Evolutionary conservation across 2,113 vertebrate species (phyloP).

Genomic region (Hyla sarda): DNA sequence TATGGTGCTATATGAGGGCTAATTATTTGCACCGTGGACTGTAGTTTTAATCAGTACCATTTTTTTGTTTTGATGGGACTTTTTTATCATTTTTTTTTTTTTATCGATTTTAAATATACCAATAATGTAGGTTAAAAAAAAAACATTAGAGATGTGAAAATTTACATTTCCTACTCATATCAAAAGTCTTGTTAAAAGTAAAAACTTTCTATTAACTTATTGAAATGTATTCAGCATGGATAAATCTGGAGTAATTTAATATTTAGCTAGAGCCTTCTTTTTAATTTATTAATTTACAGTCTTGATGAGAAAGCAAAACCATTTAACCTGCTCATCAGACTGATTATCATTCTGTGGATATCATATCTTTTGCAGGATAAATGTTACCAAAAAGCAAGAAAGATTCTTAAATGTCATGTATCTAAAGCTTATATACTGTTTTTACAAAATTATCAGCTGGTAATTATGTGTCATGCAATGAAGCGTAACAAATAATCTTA

Average conservation of each 20-base stretch:
- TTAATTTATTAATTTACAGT: slow-evolving; percentile 31
- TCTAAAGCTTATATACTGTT: neutral
- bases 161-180: neutral
- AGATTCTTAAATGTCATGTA: slow-evolving; percentile 22
- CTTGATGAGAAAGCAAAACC: slow-evolving; percentile 22
- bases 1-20: no score
- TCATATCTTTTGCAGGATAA: slow-evolving; percentile 21
- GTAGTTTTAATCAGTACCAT: no score
- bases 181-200: neutral
- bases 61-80: no score
- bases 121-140: neutral
- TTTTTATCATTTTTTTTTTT: no score
- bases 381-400: neutral
- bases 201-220: neutral
- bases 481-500: neutral
- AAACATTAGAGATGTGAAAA: neutral
- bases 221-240: neutral
- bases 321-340: slow-evolving; percentile 35
- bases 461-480: neutral
- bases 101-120: no score
- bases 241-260: slow-evolving; percentile 6
- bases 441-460: neutral
- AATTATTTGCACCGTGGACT: no score
- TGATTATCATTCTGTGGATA: slow-evolving; percentile 8
- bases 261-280: slow-evolving; percentile 8